Base-by-base conservation (phyloP, 2,113 vertebrate genomes). In the Pantherophis guttatus region DNA sequence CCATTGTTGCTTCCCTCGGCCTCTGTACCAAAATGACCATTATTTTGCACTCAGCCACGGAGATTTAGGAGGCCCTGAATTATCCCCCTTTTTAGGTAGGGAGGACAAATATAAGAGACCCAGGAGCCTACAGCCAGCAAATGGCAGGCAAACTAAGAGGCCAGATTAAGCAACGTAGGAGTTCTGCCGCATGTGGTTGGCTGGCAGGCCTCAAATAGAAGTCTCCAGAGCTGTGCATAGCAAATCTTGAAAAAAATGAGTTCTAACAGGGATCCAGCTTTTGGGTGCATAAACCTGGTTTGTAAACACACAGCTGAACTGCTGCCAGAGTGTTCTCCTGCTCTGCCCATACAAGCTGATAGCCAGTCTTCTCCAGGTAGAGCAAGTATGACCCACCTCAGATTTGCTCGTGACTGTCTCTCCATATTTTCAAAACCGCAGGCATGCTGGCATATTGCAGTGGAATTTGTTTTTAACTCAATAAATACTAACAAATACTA, bases 401-500 rank as follows among this genome's bases (percentile, higher is more conserved):
- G 10, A 81, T 81, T 81, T 81, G 7, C 75, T 39, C 17, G 2
- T 81, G 17, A 81, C 33, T 81, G 0, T 21, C 33, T 81, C 8
- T 39, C 75, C 75, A 9, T 81, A 19, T 81, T 81, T 81, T 81
- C 33, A 39, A 75, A 39, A 44, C 33, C 0, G 0, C 33, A 23
- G 85, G 54, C 39, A 85, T 26, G 57, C 87, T 59, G 11, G 29
- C 44, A 29, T 6, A 53, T 91, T 92, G 52, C 26, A 0, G 87
- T 81, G 3, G 44, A 44, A 93, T 94, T 93, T 11, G 89, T 26
- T 59, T 39, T 91, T 92, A 89, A 55, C 54, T 17, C 39, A 44
- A 55, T 11, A 91, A 93, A 87, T 92, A 88, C 55, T 93, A 95
- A 95, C 92, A 0, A 8, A 81, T 3, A 91, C 92, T 33, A 33